Evolutionary conservation across 2,888 invertebrate genomes (phyloP).

Genomic region (Caenorhabditis uteleia): DNA sequence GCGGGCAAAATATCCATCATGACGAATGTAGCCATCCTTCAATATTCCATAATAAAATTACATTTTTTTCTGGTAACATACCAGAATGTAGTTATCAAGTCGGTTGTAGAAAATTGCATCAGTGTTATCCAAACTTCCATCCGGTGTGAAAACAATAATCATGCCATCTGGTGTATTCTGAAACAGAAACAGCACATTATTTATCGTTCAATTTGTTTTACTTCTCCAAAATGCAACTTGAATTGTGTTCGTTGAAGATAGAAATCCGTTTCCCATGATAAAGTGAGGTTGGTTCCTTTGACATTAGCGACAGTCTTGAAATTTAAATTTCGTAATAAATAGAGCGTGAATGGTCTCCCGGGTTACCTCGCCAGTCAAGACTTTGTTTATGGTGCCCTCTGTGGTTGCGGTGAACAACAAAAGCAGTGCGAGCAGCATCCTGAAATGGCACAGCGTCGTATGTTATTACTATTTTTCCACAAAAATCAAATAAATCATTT

Average conservation of each 20-base stretch:
- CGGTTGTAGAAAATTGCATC: constrained; percentile 54
- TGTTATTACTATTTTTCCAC: constrained; percentile 4
- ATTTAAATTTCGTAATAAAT: background rate
- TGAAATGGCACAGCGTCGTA: constrained; percentile 15
- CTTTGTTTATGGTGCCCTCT: constrained; percentile 2
- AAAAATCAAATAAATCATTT: background rate
- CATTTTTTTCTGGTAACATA: background rate
- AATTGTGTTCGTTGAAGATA: constrained; percentile 35
- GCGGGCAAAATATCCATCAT: constrained; percentile 32
- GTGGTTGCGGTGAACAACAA: background rate
- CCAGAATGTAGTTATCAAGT: constrained; percentile 4
- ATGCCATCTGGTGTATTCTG: constrained; percentile 36
- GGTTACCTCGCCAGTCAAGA: constrained; percentile 35
- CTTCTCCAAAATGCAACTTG: constrained; percentile 30
- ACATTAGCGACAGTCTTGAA: constrained; percentile 19
- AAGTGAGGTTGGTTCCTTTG: constrained; percentile 16
- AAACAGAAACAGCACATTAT: background rate
- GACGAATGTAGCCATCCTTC: constrained; percentile 55
- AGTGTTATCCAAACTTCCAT: constrained; percentile 58
- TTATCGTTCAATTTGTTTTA: background rate
- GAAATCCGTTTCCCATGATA: constrained; percentile 41
- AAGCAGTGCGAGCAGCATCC: constrained; percentile 5
- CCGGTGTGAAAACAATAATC: constrained; percentile 65
- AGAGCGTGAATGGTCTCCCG: too few species aligned
- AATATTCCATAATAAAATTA: constrained; percentile 2